A percentile compares a stretch with the other conserved stretches of the same genome.
phyloP scores from a whole-genome alignment of 2,113 vertebrate species.

The Cyprinus carpio region DNA sequence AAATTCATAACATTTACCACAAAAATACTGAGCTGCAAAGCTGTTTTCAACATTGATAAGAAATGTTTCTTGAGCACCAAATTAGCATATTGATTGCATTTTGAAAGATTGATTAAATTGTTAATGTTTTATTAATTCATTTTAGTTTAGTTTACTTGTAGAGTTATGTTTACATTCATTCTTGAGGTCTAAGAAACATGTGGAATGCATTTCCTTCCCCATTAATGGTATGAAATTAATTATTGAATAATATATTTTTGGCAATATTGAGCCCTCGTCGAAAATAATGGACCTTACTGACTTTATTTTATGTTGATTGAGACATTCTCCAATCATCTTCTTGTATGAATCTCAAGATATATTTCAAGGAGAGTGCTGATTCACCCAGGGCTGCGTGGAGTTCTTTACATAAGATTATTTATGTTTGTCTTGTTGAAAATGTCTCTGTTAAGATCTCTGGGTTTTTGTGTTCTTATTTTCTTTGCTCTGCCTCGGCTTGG shows the following conservation, averaged over 20 bases:
- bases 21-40: no score
- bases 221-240: neutral
- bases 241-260: no score
- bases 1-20: no score
- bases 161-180: neutral
- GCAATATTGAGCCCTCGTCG: no score
- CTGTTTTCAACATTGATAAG: no score
- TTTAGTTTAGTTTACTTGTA: neutral
- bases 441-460: constrained; percentile 15
- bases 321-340: neutral
- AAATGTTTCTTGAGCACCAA: no score
- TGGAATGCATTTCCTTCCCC: neutral
- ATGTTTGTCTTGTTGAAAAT: neutral
- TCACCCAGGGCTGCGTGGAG: neutral
- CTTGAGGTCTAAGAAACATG: neutral
- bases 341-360: neutral
- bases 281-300: no score
- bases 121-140: no score
- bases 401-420: constrained; percentile 62
- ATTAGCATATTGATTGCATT: no score
- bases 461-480: constrained; percentile 64
- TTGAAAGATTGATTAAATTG: no score
- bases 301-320: neutral
- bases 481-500: constrained; percentile 63
- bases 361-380: neutral